These are phyloP conservation scores for Chrysocyon brachyurus DNA, from an alignment of 2,797 vertebrate species.

Conservation along the genomic window DNA sequence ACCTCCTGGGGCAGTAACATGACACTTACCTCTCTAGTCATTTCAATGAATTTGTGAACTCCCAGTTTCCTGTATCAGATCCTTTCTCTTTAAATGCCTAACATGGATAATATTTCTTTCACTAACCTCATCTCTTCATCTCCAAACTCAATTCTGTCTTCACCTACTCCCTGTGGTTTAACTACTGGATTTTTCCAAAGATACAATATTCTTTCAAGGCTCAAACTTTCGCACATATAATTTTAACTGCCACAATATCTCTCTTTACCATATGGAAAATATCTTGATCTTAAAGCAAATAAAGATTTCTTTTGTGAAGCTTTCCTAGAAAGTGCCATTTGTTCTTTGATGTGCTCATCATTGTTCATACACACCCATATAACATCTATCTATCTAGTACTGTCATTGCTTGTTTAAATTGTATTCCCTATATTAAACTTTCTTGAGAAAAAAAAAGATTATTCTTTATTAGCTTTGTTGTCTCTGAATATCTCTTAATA, in stretches of 20 bases:
- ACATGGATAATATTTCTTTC: neutral
- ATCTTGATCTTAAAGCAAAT: neutral
- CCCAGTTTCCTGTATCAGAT: neutral
- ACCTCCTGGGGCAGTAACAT: neutral
- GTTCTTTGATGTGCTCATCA: neutral
- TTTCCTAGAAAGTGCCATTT: neutral
- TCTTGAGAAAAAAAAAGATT: neutral
- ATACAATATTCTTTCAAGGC: neutral
- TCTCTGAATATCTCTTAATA: neutral
- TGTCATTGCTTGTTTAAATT: slow-evolving; percentile 11
- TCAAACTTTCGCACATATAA: neutral
- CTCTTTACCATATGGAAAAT: neutral
- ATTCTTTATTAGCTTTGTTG: neutral
- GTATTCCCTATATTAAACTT: neutral
- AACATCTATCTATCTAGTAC: neutral
- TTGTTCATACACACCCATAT: neutral
- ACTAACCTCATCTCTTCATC: neutral
- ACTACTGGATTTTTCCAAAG: neutral
- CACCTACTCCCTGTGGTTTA: neutral
- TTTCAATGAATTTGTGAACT: neutral
- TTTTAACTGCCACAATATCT: neutral
- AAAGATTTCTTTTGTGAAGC: neutral
- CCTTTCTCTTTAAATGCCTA: neutral
- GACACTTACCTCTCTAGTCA: neutral
- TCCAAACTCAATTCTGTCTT: neutral